Conservation (phyloP, 2,888 invertebrate species). For the Macrosiphum euphorbiae region DNA sequence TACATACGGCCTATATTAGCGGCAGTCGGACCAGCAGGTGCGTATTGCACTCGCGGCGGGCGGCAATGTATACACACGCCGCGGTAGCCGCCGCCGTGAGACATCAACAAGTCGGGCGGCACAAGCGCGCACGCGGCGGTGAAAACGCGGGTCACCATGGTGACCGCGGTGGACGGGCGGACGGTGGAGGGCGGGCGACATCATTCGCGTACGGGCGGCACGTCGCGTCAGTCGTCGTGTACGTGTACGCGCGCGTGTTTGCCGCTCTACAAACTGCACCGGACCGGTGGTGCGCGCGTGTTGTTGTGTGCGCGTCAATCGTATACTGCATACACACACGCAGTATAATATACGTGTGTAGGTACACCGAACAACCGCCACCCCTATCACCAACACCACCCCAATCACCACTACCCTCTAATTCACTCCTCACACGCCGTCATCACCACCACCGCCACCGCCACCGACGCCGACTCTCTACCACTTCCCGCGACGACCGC, state of each 20-base stretch:
- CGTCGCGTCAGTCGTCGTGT: conserved; percentile 64
- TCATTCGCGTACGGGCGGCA: conserved; percentile 57
- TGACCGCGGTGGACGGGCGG: conserved; percentile 12
- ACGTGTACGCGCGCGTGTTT: conserved; percentile 63
- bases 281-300: conserved; percentile 25
- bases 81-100: conserved; percentile 30
- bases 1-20: neutral
- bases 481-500: neutral
- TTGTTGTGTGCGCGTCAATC: neutral
- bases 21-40: neutral
- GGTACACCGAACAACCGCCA: neutral
- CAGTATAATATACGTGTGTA: neutral
- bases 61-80: conserved; percentile 17
- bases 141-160: conserved; percentile 50
- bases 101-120: conserved; percentile 63
- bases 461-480: neutral
- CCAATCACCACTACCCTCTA: neutral
- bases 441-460: neutral
- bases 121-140: conserved; percentile 33
- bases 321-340: neutral
- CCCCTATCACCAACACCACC: neutral
- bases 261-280: conserved; percentile 41
- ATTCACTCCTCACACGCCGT: neutral
- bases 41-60: neutral
- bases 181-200: conserved; percentile 20